Conservation (phyloP, 2,888 invertebrate species). For the Leucophora obtusa region DNA sequence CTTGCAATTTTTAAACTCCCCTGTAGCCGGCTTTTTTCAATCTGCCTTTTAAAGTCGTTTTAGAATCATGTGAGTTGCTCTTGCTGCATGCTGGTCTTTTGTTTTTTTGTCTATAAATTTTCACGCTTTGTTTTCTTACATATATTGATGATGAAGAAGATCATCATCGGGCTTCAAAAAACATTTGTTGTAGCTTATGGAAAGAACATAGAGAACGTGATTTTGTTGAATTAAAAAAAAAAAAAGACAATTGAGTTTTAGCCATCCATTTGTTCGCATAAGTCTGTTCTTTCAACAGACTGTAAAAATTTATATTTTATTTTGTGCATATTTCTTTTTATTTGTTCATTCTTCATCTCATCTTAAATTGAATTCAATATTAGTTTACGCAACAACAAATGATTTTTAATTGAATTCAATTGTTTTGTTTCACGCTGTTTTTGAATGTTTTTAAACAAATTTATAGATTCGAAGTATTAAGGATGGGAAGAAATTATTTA, state of each 20-base stretch:
- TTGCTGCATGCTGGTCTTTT: slow-evolving; percentile 52
- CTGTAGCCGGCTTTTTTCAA: slow-evolving; percentile 30
- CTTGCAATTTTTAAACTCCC: background rate
- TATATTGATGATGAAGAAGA: slow-evolving; percentile 14
- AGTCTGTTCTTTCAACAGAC: slow-evolving; percentile 14
- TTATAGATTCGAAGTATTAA: background rate
- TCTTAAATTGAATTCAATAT: slow-evolving; percentile 38
- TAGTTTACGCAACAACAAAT: slow-evolving; percentile 34
- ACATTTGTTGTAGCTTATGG: background rate
- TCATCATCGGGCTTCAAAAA: slow-evolving; percentile 20
- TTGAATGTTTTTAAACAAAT: background rate
- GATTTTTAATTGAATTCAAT: slow-evolving; percentile 65
- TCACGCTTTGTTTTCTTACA: slow-evolving; percentile 3
- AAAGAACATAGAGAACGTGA: slow-evolving; percentile 46
- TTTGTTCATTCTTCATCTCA: slow-evolving; percentile 15
- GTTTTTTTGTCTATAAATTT: slow-evolving; percentile 22
- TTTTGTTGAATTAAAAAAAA: slow-evolving; percentile 31
- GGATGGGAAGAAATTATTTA: background rate
- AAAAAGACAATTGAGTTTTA: slow-evolving; percentile 31
- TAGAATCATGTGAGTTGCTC: slow-evolving; percentile 28
- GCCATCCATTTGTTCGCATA: background rate
- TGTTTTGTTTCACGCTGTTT: slow-evolving; percentile 56
- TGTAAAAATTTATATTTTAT: slow-evolving; percentile 35
- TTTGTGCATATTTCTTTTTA: slow-evolving; percentile 25
- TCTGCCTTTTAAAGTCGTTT: slow-evolving; percentile 43